Conservation (phyloP, 2,113 vertebrate species). For the Parus major region DNA sequence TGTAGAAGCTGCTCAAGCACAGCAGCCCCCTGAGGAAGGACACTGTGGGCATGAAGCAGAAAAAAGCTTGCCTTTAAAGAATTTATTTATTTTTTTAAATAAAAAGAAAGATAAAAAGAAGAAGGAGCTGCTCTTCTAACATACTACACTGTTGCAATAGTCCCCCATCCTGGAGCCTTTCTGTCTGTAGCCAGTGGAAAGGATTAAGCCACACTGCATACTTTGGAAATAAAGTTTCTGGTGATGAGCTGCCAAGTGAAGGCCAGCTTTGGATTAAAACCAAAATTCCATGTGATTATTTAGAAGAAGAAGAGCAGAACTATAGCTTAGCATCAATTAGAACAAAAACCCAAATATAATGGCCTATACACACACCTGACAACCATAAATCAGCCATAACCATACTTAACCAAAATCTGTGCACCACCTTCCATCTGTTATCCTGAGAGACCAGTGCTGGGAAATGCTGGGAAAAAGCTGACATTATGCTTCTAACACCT, state of each 20-base stretch:
- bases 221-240: neutral
- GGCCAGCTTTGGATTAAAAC: neutral
- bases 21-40: neutral
- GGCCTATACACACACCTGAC: neutral
- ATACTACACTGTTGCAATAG: fast-evolving
- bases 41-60: neutral
- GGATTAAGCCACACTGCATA: neutral
- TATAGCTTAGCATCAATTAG: neutral
- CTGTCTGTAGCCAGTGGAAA: neutral
- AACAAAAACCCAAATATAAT: neutral
- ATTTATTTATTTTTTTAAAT: neutral
- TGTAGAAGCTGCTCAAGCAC: neutral
- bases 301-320: neutral
- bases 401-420: neutral
- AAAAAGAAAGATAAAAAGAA: neutral
- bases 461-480: neutral
- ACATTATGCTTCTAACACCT: neutral
- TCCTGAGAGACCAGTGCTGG: neutral
- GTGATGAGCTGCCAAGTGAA: neutral
- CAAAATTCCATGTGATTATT: neutral
- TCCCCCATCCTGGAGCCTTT: neutral
- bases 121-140: neutral
- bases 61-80: neutral
- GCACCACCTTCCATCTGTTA: neutral
- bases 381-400: neutral